phyloP scores from a whole-genome alignment of 1,140 invertebrate genomes.

The Nylanderia fulva region DNA sequence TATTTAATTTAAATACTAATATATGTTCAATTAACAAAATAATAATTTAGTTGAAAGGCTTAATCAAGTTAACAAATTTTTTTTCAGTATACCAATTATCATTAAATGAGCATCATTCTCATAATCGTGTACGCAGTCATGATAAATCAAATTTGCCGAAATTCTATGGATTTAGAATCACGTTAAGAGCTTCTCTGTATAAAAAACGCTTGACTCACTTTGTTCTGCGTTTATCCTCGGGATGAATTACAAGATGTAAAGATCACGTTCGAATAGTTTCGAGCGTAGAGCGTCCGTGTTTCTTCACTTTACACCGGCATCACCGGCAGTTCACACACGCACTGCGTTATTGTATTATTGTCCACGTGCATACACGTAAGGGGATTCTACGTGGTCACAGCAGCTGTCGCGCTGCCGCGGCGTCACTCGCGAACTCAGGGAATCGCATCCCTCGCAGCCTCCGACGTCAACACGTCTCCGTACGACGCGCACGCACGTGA shows the following conservation, averaged over 20 bases:
- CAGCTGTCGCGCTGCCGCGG: slow-evolving; percentile 22
- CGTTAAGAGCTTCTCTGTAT: background rate
- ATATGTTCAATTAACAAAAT: too few relatives aligned
- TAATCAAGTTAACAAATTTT: too few relatives aligned
- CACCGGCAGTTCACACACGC: background rate
- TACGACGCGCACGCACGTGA: background rate
- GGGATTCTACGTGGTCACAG: slow-evolving; percentile 29
- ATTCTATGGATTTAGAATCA: slow-evolving; percentile 12
- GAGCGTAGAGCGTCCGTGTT: background rate
- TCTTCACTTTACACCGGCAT: slow-evolving; percentile 40
- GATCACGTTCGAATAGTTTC: background rate
- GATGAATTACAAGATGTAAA: slow-evolving; percentile 33
- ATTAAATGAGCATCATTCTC: background rate
- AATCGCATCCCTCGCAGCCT: slow-evolving; percentile 47
- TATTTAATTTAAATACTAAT: too few relatives aligned
- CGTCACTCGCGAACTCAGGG: slow-evolving; percentile 46
- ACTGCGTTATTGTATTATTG: slow-evolving; percentile 28
- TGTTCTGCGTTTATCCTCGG: slow-evolving; percentile 27
- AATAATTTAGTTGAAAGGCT: too few relatives aligned
- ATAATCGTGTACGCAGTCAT: too few relatives aligned
- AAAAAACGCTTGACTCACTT: slow-evolving; percentile 16
- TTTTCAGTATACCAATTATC: too few relatives aligned
- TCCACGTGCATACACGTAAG: slow-evolving; percentile 27
- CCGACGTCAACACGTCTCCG: slow-evolving; percentile 15
- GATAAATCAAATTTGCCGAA: slow-evolving; percentile 17